phyloP scores from a whole-genome alignment of 2,113 vertebrate species.

The Laterallus jamaicensis region DNA sequence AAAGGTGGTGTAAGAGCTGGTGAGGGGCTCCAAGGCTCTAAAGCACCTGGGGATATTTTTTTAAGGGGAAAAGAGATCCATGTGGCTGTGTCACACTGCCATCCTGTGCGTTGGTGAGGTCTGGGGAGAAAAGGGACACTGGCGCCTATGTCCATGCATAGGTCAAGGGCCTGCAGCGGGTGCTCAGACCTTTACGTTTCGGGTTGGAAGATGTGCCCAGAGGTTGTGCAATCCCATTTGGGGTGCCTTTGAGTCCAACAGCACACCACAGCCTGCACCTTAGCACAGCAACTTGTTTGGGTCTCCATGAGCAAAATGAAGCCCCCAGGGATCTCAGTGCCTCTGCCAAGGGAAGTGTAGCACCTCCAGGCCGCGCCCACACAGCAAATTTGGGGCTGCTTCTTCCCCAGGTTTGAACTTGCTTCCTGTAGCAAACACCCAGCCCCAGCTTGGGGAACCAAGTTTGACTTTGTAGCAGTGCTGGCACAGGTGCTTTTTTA shows the following conservation, averaged over 20 bases:
- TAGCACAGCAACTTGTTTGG: background rate
- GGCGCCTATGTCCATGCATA: fast-evolving
- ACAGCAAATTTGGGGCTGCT: fast-evolving
- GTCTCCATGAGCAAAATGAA: background rate
- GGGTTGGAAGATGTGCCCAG: background rate
- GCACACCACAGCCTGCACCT: background rate
- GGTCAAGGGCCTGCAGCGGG: background rate
- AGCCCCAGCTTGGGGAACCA: background rate
- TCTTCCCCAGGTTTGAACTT: background rate
- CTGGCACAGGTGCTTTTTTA: too few relatives aligned
- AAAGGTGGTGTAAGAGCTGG: background rate
- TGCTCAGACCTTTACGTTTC: too few relatives aligned
- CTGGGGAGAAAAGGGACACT: background rate
- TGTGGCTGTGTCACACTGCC: too few relatives aligned
- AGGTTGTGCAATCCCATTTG: background rate
- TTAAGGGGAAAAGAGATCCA: background rate
- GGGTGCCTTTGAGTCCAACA: background rate
- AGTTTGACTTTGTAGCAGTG: fast-evolving
- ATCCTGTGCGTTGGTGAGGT: background rate
- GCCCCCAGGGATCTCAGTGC: background rate
- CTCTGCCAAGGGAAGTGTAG: background rate
- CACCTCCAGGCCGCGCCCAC: fast-evolving
- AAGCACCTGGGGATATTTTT: fast-evolving
- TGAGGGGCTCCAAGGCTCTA: background rate
- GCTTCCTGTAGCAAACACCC: background rate